Conservation (phyloP, 1,140 invertebrate species). For the Chironomus striatipennis region DNA sequence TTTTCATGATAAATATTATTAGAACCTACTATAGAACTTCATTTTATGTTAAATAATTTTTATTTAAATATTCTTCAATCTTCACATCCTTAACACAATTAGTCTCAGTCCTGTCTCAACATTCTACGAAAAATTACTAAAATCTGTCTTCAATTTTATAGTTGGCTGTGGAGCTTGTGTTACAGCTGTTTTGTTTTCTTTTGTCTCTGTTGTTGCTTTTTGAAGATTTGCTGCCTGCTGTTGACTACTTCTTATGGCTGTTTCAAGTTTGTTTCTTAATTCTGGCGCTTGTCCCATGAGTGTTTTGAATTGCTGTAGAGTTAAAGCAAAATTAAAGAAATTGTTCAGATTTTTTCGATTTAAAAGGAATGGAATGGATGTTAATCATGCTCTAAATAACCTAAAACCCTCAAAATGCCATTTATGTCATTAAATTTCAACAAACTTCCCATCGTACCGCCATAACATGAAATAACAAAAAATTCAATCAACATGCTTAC, state of each 20-base stretch:
- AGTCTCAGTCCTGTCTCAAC: background rate
- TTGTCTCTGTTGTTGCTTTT: constrained; percentile 39
- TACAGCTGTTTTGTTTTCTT: constrained; percentile 39
- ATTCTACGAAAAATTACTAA: constrained; percentile 68
- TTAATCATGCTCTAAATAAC: no score
- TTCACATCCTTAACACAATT: background rate
- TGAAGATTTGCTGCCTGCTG: constrained; percentile 45
- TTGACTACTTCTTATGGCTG: constrained; percentile 70
- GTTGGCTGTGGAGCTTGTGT: constrained; percentile 56
- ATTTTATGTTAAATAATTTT: no score
- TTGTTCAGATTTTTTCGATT: no score
- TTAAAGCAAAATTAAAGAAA: no score
- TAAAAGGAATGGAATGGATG: no score
- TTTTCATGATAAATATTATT: no score
- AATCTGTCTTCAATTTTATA: constrained; percentile 93
- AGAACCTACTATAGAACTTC: no score
- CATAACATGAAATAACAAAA: constrained; percentile 25
- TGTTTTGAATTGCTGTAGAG: constrained; percentile 76
- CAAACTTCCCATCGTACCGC: no score
- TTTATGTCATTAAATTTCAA: no score
- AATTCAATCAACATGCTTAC: constrained; percentile 40
- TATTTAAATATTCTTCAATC: background rate
- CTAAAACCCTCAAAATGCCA: no score
- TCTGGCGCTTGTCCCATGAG: constrained; percentile 76
- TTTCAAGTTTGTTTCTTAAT: constrained; percentile 72